Percentiles rank a stretch among this genome's conserved stretches.
Evolutionary conservation across 2,113 vertebrate species (phyloP).

Genomic region (Cinclus cinclus): DNA sequence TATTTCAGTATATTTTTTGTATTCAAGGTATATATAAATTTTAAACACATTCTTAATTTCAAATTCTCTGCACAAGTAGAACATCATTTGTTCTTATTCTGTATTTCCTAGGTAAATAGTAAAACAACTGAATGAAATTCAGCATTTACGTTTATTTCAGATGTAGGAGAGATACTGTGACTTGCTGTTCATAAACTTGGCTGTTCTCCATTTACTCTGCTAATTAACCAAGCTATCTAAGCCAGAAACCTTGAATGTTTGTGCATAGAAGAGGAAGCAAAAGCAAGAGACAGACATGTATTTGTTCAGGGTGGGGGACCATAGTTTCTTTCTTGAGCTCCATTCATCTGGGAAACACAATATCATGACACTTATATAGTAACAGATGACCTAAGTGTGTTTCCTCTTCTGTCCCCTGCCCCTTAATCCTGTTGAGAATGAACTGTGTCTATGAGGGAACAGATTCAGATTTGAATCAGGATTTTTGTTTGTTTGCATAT

Average conservation of each 20-base stretch:
- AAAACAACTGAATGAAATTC: neutral
- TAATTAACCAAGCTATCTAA: neutral
- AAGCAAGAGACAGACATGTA: neutral
- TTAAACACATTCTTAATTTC: neutral
- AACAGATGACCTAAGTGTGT: neutral
- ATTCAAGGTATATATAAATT: neutral
- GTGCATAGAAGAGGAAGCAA: neutral
- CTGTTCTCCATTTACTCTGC: neutral
- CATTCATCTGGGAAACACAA: fast-evolving
- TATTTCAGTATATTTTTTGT: neutral
- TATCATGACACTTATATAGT: neutral
- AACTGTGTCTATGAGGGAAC: neutral
- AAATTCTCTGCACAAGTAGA: neutral
- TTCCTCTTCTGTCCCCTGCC: neutral
- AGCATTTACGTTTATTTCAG: neutral
- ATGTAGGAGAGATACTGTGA: neutral
- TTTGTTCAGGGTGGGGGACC: neutral
- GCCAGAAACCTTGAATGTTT: neutral
- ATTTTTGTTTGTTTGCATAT: neutral
- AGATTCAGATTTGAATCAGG: neutral
- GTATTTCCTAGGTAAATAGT: neutral
- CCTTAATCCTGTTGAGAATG: neutral
- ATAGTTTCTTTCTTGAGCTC: neutral
- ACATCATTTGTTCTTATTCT: neutral
- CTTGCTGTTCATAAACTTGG: neutral